phyloP scores from a whole-genome alignment of 2,113 vertebrate genomes.

The Meles meles region DNA sequence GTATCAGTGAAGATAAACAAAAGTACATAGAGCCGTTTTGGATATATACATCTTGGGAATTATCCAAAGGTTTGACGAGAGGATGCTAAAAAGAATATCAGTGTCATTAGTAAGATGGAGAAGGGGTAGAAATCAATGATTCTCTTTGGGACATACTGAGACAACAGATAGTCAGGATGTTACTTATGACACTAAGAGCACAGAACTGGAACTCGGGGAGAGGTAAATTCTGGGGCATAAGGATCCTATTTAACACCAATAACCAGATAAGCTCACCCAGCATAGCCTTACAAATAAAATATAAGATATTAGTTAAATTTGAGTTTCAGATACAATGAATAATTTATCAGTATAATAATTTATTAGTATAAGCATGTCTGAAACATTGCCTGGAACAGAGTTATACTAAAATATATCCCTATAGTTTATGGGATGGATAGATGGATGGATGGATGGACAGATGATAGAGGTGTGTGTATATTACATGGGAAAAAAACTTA shows the following conservation, averaged over 20 bases:
- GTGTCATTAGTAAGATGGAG: background rate
- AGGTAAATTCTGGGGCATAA: background rate
- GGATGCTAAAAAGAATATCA: background rate
- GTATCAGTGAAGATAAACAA: background rate
- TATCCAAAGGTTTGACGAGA: background rate
- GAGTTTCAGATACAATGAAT: background rate
- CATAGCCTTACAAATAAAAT: background rate
- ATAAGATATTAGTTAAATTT: background rate
- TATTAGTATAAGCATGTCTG: background rate
- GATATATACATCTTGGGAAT: background rate
- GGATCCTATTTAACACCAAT: background rate
- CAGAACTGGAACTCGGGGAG: background rate
- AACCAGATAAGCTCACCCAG: background rate
- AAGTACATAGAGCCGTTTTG: background rate
- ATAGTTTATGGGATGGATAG: background rate
- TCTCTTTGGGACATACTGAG: background rate
- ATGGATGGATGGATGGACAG: too few species aligned
- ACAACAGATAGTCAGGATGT: background rate
- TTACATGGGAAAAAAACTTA: background rate
- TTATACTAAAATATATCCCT: background rate
- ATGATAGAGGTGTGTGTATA: background rate
- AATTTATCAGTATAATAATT: background rate
- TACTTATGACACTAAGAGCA: background rate
- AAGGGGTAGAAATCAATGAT: background rate
- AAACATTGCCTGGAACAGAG: background rate